These are phyloP conservation scores for Oophaga pumilio DNA, from an alignment of 2,113 vertebrate species.

Conservation along the genomic window DNA sequence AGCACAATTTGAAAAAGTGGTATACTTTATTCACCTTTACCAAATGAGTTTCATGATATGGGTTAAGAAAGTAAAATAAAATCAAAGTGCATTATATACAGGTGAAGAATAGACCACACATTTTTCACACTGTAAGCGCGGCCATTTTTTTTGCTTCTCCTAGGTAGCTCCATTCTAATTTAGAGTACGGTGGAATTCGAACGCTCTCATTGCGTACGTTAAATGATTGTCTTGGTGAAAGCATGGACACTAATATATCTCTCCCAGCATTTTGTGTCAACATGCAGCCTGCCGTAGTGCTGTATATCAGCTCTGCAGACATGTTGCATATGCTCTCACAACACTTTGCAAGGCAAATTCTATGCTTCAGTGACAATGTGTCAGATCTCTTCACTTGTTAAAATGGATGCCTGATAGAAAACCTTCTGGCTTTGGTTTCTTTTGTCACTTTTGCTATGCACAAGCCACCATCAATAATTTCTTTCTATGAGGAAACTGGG, in stretches of 20 bases:
- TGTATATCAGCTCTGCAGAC: constrained; percentile 13
- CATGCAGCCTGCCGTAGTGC: constrained; percentile 15
- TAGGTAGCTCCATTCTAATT: background rate
- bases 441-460: constrained; percentile 51
- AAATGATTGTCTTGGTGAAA: constrained; percentile 35
- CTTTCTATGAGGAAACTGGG: constrained; percentile 35
- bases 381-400: constrained; percentile 50
- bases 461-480: constrained; percentile 48
- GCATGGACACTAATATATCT: background rate
- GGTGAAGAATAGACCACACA: too few relatives aligned
- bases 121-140: too few relatives aligned
- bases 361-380: constrained; percentile 48
- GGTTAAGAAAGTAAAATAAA: too few relatives aligned
- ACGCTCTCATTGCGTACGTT: constrained; percentile 34
- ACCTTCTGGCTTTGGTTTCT: background rate
- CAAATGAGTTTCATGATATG: too few relatives aligned
- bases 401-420: constrained; percentile 51
- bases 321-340: constrained; percentile 19
- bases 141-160: too few relatives aligned
- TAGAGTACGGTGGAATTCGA: background rate
- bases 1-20: too few relatives aligned
- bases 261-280: constrained; percentile 46
- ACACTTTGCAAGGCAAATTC: constrained; percentile 43
- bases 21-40: too few relatives aligned
- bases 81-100: too few relatives aligned